Evolutionary conservation across 2,113 vertebrate species (phyloP).

Genomic region (Serinus canaria): DNA sequence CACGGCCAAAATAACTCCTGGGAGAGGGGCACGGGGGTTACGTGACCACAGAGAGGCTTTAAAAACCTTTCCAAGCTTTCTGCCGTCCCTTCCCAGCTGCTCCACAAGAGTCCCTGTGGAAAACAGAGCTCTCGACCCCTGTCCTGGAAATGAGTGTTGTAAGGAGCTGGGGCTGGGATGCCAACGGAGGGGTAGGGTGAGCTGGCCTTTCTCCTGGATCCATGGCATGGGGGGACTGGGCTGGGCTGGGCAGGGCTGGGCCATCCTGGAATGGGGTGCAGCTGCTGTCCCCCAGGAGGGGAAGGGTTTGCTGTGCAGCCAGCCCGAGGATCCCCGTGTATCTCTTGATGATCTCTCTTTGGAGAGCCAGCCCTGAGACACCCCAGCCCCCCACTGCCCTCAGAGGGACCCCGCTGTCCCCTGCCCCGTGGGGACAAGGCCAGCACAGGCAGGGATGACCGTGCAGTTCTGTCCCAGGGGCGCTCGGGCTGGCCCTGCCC

Average conservation of each 20-base stretch:
- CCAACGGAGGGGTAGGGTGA: not conserved
- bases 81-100: constrained; percentile 24
- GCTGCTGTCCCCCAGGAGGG: not conserved
- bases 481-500: not conserved
- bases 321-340: not conserved
- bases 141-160: not conserved
- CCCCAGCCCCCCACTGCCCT: not conserved
- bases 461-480: fast-evolving
- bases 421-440: not conserved
- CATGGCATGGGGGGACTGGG: not conserved
- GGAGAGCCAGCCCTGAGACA: not conserved
- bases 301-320: not conserved
- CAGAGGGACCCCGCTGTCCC: not conserved
- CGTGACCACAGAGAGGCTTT: not conserved
- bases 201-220: not conserved
- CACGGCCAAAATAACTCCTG: not conserved
- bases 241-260: too few species aligned
- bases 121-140: not conserved
- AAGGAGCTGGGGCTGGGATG: not conserved
- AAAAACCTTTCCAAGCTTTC: not conserved
- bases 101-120: not conserved
- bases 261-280: not conserved
- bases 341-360: fast-evolving
- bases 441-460: not conserved
- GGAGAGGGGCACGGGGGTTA: not conserved